phyloP scores from a whole-genome alignment of 2,113 vertebrate species.

The Erythrocebus patas region DNA sequence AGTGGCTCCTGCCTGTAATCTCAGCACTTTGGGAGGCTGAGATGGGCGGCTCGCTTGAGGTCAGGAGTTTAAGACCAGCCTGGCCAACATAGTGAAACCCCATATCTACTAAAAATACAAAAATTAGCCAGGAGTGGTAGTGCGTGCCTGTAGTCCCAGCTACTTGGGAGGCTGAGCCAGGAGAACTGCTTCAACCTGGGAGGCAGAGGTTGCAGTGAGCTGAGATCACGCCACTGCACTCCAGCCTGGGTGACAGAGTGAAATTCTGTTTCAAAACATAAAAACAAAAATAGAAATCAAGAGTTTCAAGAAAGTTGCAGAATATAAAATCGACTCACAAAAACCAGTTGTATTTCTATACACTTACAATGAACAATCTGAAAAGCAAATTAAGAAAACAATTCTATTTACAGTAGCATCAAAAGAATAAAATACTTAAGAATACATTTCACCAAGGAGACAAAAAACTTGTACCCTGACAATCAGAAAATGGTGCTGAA shows the following conservation, averaged over 20 bases:
- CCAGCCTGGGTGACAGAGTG: too few species aligned
- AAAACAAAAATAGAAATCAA: not conserved
- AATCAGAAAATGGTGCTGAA: not conserved
- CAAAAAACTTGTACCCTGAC: not conserved
- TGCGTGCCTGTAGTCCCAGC: too few species aligned
- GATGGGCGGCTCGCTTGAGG: too few species aligned
- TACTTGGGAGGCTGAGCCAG: too few species aligned
- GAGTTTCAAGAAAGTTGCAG: not conserved
- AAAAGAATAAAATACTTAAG: constrained; percentile 14
- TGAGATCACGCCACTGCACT: too few species aligned
- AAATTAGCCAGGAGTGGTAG: too few species aligned
- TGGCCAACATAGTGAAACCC: too few species aligned
- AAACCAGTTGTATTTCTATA: not conserved
- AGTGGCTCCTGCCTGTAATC: not conserved
- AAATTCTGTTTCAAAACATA: not conserved
- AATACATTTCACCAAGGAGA: not conserved
- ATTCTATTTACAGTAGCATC: not conserved
- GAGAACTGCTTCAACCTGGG: too few species aligned
- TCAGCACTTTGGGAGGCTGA: not conserved
- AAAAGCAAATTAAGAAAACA: constrained; percentile 7
- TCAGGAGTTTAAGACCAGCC: too few species aligned
- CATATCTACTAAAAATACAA: too few species aligned
- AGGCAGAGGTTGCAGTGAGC: too few species aligned
- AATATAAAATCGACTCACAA: not conserved
- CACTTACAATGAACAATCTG: not conserved